Evolutionary conservation across 2,113 vertebrate genomes (phyloP).

Genomic region (Patagioenas fasciata): DNA sequence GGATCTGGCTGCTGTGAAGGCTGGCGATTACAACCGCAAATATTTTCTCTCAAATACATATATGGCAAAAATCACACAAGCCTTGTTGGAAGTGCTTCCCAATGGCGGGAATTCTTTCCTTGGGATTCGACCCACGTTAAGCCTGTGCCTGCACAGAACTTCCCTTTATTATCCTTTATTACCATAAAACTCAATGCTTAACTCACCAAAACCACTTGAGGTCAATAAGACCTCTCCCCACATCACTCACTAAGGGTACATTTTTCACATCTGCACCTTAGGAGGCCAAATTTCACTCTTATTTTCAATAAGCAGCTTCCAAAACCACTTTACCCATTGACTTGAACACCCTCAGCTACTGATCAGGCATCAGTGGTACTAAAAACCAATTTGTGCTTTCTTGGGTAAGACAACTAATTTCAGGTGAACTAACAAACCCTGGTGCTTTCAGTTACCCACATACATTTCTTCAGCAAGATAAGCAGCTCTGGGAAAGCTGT

Average conservation of each 20-base stretch:
- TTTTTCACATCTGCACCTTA: not conserved
- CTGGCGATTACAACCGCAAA: not conserved
- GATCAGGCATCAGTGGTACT: not conserved
- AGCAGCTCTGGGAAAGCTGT: not conserved
- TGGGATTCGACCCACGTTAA: not conserved
- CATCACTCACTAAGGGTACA: not conserved
- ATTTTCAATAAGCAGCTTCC: not conserved
- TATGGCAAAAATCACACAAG: not conserved
- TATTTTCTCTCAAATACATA: not conserved
- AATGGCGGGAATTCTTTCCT: not conserved
- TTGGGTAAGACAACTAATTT: not conserved
- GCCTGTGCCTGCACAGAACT: not conserved
- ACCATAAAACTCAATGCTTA: not conserved
- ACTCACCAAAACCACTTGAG: not conserved
- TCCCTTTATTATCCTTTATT: not conserved
- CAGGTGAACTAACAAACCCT: not conserved
- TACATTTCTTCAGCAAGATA: not conserved
- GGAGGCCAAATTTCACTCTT: not conserved
- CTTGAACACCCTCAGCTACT: not conserved
- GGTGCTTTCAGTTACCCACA: not conserved
- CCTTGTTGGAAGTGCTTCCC: not conserved
- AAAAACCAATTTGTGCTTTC: not conserved
- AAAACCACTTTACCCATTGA: not conserved
- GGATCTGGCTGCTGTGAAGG: not conserved
- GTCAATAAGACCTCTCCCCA: not conserved